Evolutionary conservation across 2,797 vertebrate species (phyloP).

Genomic region (Taenioides sp.): DNA sequence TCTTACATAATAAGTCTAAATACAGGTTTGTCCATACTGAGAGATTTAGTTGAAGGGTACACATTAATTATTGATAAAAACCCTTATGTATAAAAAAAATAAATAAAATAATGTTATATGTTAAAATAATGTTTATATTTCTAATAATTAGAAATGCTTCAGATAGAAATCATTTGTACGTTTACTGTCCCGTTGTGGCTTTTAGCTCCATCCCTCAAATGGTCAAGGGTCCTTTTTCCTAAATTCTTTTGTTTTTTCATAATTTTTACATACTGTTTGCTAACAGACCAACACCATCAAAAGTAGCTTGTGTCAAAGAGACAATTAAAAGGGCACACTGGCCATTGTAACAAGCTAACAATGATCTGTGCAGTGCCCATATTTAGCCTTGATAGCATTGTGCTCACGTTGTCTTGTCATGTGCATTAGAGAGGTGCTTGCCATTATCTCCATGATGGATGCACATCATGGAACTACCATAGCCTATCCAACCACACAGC

Average conservation of each 20-base stretch:
- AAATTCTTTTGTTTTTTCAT: no score
- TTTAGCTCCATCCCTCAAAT: background rate
- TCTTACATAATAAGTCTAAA: no score
- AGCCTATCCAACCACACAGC: conserved; percentile 55
- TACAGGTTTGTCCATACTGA: no score
- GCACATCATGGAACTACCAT: conserved; percentile 47
- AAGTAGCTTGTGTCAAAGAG: conserved; percentile 51
- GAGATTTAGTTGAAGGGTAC: no score
- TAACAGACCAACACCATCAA: background rate
- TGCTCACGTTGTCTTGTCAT: conserved; percentile 61
- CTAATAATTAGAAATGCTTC: background rate
- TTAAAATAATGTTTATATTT: no score
- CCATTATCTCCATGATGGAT: conserved; percentile 72
- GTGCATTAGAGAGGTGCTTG: conserved; percentile 47
- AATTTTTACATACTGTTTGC: no score
- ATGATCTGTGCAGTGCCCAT: conserved; percentile 60
- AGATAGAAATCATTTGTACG: background rate
- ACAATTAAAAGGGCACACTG: conserved; percentile 51
- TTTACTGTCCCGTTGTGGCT: background rate
- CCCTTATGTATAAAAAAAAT: no score
- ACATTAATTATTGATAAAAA: no score
- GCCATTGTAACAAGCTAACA: conserved; percentile 54
- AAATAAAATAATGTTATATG: no score
- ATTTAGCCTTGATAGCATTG: conserved; percentile 38
- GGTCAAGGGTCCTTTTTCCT: no score